Conservation (phyloP, 2,888 invertebrate genomes). For the Ochlodes sylvanus region DNA sequence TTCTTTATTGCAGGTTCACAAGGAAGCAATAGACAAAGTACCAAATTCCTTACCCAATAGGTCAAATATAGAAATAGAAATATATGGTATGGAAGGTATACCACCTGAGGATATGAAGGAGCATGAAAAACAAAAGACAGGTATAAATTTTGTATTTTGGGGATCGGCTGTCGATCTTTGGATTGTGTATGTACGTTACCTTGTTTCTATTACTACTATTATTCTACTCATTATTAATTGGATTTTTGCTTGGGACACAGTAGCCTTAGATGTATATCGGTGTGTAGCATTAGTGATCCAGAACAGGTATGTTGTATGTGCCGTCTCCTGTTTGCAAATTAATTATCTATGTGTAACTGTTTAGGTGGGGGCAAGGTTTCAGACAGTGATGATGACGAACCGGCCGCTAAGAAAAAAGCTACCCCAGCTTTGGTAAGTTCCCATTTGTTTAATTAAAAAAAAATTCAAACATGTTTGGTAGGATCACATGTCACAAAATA, state of each 20-base stretch:
- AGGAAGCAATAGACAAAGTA: constrained; percentile 99
- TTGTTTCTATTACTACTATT: constrained; percentile 27
- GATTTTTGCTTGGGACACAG: constrained; percentile 67
- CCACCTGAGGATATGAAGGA: constrained; percentile 97
- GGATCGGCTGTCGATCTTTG: constrained; percentile 58
- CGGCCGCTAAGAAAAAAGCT: constrained; percentile 90
- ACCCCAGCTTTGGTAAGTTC: constrained; percentile 82
- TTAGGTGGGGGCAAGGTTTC: constrained; percentile 88
- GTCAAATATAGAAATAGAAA: constrained; percentile 99
- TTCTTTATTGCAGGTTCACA: constrained; percentile 92
- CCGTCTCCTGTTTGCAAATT: constrained; percentile 42
- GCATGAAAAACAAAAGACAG: constrained; percentile 95
- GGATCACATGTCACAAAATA: constrained; percentile 5
- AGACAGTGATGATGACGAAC: constrained; percentile 94
- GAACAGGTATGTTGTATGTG: constrained; percentile 51
- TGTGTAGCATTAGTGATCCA: constrained; percentile 69
- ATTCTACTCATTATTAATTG: constrained; percentile 40
- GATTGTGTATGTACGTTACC: constrained; percentile 72
- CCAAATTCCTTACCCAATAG: constrained; percentile 99
- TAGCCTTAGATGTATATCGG: constrained; percentile 67
- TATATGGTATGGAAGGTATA: constrained; percentile 99
- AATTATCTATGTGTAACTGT: constrained; percentile 47
- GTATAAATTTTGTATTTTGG: constrained; percentile 64
- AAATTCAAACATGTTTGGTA: background rate
- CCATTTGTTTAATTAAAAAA: constrained; percentile 19